Base-by-base conservation (phyloP, 2,797 vertebrate species). In the Argyrosomus regius region DNA sequence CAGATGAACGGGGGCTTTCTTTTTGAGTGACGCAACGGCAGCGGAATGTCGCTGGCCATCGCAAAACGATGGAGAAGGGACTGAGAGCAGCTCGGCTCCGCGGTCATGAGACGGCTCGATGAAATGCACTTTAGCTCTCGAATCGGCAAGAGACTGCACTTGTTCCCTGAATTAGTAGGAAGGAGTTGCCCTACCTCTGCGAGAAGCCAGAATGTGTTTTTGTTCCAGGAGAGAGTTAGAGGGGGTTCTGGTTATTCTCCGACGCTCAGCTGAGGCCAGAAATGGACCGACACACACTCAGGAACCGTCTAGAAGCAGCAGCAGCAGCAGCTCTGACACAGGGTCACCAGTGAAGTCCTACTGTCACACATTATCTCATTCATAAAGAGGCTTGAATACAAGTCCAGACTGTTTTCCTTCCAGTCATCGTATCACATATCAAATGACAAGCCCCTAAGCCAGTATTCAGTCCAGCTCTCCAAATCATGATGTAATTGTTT, bases 1-100 rank as follows among this genome's bases (percentile, higher is more conserved):
- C 88, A 88, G 88, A 89, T 88, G 88, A 92, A 90, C 77, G 35
- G 82, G 78, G 75, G 76, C 76, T 89, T 94, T 89, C 81, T 92
- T 90, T 88, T 88, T 78, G 69, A 72, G 75, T 93, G 93, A 94
- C 72, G 69, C 17, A 20, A 81, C 17, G 9, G 64, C 76, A 66
- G 78, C 45, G 89, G 92, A 95, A 94, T 94, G 92, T 90, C 68
- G 43, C 88, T 31, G 79, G 72, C 72, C 63, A 58, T 91, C 53
- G 63, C 72, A 65, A 75, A 79, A 75, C 45, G 57, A 88, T 77
- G 81, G 79, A 84, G 83, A 79, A 79, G 62, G 46, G 52, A 61
- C 70, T n/a, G 74, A 87, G 67, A 0, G 16, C n/a, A 39, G 65
- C 75, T 83, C 58, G 10, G 67, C 65, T 77, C 60, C 71, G 31